Conservation (phyloP, 2,888 invertebrate species). For the Lasioglossum morio region DNA sequence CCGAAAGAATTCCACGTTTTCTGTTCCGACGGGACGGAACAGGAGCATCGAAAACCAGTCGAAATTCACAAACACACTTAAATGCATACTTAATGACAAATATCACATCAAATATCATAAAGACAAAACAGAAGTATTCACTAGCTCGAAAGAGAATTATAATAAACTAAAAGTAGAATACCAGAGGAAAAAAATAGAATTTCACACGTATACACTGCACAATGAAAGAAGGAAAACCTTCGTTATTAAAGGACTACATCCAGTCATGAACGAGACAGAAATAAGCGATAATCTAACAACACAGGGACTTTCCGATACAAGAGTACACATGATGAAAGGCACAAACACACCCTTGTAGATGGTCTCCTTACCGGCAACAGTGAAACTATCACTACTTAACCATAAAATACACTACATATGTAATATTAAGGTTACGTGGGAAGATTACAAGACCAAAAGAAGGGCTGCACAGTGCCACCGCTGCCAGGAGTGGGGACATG, state of each 20-base stretch:
- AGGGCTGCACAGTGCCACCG: neutral
- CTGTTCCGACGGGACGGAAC: no score
- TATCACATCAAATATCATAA: neutral
- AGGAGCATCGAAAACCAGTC: neutral
- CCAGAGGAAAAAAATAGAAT: neutral
- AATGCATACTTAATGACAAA: neutral
- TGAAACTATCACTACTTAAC: no score
- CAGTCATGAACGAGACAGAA: neutral
- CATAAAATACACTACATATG: no score
- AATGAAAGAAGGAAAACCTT: conserved; percentile 9
- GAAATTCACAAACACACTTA: neutral
- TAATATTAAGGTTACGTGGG: neutral
- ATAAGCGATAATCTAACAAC: conserved; percentile 20
- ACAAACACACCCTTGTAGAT: conserved; percentile 44
- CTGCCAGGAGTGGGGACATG: neutral
- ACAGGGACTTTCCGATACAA: conserved; percentile 14
- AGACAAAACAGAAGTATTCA: neutral
- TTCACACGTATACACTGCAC: conserved; percentile 20
- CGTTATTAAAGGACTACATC: conserved; percentile 21
- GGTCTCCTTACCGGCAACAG: neutral
- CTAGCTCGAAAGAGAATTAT: neutral
- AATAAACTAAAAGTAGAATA: neutral
- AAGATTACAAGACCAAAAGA: neutral
- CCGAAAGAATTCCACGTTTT: no score
- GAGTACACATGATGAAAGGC: conserved; percentile 61